These are phyloP conservation scores for Aelia acuminata DNA, from an alignment of 2,888 invertebrate species.

Conservation along the genomic window DNA sequence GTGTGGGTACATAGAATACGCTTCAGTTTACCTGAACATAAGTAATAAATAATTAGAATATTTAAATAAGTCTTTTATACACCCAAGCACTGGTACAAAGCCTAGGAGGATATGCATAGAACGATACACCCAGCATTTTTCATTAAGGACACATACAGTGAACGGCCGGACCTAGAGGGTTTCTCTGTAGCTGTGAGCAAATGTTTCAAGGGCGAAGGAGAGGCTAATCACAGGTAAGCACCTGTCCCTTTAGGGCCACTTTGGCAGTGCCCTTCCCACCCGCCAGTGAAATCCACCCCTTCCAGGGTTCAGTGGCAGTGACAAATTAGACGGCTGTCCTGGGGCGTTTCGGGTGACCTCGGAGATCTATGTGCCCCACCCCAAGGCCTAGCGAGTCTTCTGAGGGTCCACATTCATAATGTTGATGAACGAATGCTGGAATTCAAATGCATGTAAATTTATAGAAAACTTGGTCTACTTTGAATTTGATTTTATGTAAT, in stretches of 20 bases:
- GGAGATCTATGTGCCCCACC: not conserved
- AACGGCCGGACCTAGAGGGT: not conserved
- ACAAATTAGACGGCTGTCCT: not conserved
- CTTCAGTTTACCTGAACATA: too few species aligned
- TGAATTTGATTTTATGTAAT: too few species aligned
- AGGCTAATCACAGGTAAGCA: not conserved
- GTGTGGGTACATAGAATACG: too few species aligned
- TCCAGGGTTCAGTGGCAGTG: conserved; percentile 2
- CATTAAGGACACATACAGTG: not conserved
- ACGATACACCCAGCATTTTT: too few species aligned
- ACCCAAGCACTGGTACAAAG: too few species aligned
- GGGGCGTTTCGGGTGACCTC: not conserved
- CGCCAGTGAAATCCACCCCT: conserved; percentile 1
- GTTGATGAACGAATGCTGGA: not conserved
- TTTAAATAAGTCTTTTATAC: too few species aligned
- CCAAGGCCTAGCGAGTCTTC: not conserved
- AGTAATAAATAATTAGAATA: too few species aligned
- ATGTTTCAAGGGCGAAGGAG: not conserved
- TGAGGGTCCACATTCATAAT: not conserved
- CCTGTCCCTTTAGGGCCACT: conserved; percentile 9
- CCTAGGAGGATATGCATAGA: too few species aligned
- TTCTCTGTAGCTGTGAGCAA: not conserved
- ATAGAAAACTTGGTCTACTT: too few species aligned
- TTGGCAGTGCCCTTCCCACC: not conserved
- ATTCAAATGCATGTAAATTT: not conserved